Evolutionary conservation across 2,113 vertebrate genomes (phyloP).

Genomic region (Forbesichthys agassizii): DNA sequence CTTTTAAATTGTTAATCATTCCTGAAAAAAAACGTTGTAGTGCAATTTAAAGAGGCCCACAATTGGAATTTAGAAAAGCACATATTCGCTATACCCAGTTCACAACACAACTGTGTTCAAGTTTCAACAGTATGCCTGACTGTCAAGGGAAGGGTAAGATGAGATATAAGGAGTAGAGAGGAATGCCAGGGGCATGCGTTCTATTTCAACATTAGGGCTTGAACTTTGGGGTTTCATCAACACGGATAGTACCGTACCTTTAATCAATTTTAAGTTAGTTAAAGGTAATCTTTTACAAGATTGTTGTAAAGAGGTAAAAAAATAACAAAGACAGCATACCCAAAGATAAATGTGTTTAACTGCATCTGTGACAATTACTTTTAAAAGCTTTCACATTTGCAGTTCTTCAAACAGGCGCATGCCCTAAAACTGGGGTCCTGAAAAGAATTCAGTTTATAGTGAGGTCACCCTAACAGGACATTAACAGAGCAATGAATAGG

Average conservation of each 20-base stretch:
- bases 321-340: conserved; percentile 30
- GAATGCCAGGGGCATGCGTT: too few species aligned
- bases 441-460: conserved; percentile 62
- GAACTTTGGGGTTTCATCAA: too few species aligned
- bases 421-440: conserved; percentile 63
- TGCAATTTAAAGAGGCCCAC: too few species aligned
- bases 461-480: conserved; percentile 32
- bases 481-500: neutral
- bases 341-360: conserved; percentile 37
- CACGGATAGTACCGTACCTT: neutral
- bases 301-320: too few species aligned
- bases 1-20: neutral
- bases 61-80: too few species aligned
- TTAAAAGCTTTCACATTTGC: conserved; percentile 41
- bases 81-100: too few species aligned
- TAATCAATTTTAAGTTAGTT: conserved; percentile 27
- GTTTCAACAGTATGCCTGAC: too few species aligned
- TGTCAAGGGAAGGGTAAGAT: neutral
- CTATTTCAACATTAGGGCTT: too few species aligned
- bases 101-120: too few species aligned
- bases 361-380: conserved; percentile 29
- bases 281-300: too few species aligned
- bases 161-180: neutral
- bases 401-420: conserved; percentile 46
- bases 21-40: neutral